A percentile compares a stretch with the other conserved stretches of the same genome.
Evolutionary conservation across 2,797 vertebrate genomes (phyloP).

Genomic region (Melanotaenia maccullochi): DNA sequence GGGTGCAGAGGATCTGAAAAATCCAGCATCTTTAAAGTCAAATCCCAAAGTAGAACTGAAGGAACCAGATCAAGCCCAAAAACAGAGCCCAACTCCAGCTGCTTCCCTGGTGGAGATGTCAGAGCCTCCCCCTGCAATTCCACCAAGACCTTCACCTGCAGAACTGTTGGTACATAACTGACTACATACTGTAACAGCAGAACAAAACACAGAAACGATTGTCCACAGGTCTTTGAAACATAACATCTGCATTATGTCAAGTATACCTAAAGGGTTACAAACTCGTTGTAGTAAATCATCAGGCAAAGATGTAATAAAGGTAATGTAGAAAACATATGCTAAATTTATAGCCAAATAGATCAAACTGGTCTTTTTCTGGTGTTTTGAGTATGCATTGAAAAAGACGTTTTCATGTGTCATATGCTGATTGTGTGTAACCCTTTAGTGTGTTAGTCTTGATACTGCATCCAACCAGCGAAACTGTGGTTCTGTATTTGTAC

Average conservation of each 20-base stretch:
- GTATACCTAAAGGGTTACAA: constrained; percentile 37
- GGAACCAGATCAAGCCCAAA: constrained; percentile 29
- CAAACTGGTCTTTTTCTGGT: not conserved
- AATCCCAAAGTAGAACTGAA: constrained; percentile 46
- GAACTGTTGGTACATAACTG: constrained; percentile 79
- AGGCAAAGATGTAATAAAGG: not conserved
- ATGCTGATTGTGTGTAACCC: constrained; percentile 28
- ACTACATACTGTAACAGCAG: constrained; percentile 19
- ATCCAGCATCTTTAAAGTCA: constrained; percentile 75
- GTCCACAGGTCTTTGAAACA: constrained; percentile 9
- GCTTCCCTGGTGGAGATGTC: constrained; percentile 52
- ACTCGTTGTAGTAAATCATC: constrained; percentile 3
- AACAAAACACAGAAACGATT: constrained; percentile 10
- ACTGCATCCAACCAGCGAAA: constrained; percentile 40
- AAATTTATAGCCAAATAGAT: not conserved
- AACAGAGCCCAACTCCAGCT: constrained; percentile 15
- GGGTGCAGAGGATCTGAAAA: constrained; percentile 79
- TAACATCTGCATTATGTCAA: constrained; percentile 26
- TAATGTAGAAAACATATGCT: not conserved
- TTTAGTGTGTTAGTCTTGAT: constrained; percentile 34
- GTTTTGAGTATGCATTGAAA: constrained; percentile 14
- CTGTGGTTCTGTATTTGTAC: constrained; percentile 27
- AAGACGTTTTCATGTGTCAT: constrained; percentile 11
- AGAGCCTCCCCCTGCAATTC: constrained; percentile 67
- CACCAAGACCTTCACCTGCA: constrained; percentile 78